Evolutionary conservation across 2,113 vertebrate genomes (phyloP).

Genomic region (Athene cunicularia): DNA sequence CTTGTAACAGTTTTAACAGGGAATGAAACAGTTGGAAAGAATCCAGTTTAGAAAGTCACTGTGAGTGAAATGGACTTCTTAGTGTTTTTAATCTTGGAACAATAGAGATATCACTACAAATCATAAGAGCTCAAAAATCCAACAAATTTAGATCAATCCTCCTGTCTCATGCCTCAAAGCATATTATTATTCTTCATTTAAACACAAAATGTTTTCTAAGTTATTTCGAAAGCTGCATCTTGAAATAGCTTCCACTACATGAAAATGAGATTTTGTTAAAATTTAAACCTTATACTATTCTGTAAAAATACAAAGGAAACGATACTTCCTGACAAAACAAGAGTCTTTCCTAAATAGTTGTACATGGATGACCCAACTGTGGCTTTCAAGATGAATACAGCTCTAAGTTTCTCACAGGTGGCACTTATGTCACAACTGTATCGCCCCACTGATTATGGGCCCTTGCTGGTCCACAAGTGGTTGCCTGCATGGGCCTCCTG

Average conservation of each 20-base stretch:
- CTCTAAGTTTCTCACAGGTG: not conserved
- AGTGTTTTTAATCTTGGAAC: not conserved
- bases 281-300: not conserved
- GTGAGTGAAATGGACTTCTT: not conserved
- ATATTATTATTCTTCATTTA: not conserved
- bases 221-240: not conserved
- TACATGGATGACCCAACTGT: not conserved
- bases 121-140: not conserved
- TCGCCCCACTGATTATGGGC: accelerated
- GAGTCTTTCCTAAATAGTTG: not conserved
- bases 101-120: not conserved
- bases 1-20: not conserved
- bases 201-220: not conserved
- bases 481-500: not conserved
- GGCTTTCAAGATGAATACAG: not conserved
- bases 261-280: not conserved
- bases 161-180: not conserved
- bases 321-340: not conserved
- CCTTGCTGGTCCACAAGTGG: too few species aligned
- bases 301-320: not conserved
- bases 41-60: not conserved
- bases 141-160: not conserved
- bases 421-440: not conserved
- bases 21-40: not conserved
- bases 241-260: not conserved